Base-by-base conservation (phyloP, 2,113 vertebrate species). In the Petaurus breviceps region DNA sequence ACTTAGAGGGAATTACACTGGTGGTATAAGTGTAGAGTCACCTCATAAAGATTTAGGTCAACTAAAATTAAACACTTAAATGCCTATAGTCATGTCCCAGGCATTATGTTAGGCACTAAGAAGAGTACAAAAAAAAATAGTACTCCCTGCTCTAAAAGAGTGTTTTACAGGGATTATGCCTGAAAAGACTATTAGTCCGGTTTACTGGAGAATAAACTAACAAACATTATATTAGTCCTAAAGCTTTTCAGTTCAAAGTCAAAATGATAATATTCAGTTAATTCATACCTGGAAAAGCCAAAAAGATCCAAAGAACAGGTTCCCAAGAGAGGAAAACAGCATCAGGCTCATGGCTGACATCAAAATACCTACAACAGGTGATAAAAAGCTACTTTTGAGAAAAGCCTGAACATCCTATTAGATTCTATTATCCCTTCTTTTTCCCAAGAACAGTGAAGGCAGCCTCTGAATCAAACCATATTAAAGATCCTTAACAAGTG, bases 301-400 rank as follows among this genome's bases (percentile, higher is more conserved):
- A 90, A 99, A 90, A 5, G 99, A 99, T 54, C 99, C 99, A 57
- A 99, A 92, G 23, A 99, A 99, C 93, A 99, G 97, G 52, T 99
- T 99, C 43, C 99, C 95, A 97, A 99, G 12, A 0, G 99, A 99
- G 95, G 99, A 98, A 50, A 99, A 98, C 46, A 99, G 97, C 57
- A 99, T 98, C 95, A 99, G 96, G 93, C 98, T 99, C 84, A 99
- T 98, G 77, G 99, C 99, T 0, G 99, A 99, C 99, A 99, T 99
- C 98, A 99, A 99, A 4, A 99, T 98, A 51, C 99, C 99, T 99
- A 90, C 0, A 14, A 94, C n/a, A 95, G 47, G 84, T 3, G 0
- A 6, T 51, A 55, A 77, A 94, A 94, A 50, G 37, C n/a, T 46
- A 10, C 89, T 16, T 68, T 3, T 84, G 25, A 94, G 91, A 96